phyloP scores from a whole-genome alignment of 2,113 vertebrate species.

The Tragulus kanchil region DNA sequence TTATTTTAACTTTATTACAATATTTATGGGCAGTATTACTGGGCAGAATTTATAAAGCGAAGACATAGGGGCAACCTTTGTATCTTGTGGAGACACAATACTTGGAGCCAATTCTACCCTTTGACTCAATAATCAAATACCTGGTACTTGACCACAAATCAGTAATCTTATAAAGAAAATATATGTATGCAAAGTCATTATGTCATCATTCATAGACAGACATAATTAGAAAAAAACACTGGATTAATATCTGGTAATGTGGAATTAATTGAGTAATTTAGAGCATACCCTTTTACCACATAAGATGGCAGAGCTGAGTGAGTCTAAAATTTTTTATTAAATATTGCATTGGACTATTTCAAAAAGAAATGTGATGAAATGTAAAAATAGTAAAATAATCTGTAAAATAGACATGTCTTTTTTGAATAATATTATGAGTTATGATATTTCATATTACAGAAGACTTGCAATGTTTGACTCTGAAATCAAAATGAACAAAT shows the following conservation, averaged over 20 bases:
- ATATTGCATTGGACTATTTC: constrained; percentile 4
- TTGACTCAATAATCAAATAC: constrained; percentile 39
- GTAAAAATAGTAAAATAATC: constrained; percentile 19
- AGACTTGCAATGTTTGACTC: constrained; percentile 34
- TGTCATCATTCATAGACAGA: neutral
- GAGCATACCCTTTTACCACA: neutral
- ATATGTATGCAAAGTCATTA: neutral
- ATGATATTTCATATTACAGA: neutral
- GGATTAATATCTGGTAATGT: neutral
- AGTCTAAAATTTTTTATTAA: neutral
- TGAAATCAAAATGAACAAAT: constrained; percentile 62
- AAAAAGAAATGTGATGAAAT: neutral
- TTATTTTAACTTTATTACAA: constrained; percentile 38
- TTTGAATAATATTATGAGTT: neutral
- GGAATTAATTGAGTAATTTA: neutral
- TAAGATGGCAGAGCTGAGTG: neutral
- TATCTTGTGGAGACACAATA: neutral
- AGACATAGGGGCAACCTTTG: neutral
- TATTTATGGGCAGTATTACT: neutral
- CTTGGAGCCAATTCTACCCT: neutral
- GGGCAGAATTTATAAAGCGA: neutral
- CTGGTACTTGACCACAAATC: constrained; percentile 1
- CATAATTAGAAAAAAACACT: constrained; percentile 42
- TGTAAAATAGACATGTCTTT: neutral
- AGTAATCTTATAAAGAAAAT: constrained; percentile 15